Conservation (phyloP, 2,113 vertebrate species). For the Zosterops borbonicus region DNA sequence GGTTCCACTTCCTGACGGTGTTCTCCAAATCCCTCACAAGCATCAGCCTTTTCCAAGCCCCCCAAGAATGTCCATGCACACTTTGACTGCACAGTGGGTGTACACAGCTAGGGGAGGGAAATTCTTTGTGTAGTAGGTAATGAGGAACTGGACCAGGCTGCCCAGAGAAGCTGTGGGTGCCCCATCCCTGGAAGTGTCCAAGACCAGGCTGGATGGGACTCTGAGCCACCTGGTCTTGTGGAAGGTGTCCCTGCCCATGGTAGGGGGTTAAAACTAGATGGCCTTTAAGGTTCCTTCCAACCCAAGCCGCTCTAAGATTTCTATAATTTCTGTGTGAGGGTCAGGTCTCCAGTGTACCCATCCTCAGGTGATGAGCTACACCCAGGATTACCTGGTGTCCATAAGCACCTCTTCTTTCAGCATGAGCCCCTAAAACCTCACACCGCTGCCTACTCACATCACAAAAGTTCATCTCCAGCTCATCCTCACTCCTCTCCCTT, state of each 20-base stretch:
- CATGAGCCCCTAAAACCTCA: background rate
- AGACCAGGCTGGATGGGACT: background rate
- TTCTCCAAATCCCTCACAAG: background rate
- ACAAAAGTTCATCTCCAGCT: background rate
- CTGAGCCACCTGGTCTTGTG: background rate
- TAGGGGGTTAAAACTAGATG: background rate
- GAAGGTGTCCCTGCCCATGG: background rate
- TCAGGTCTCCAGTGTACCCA: background rate
- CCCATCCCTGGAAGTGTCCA: background rate
- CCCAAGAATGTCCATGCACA: rapidly evolving
- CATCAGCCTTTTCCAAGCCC: background rate
- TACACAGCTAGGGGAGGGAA: background rate
- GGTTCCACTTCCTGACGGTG: background rate
- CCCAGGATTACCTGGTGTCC: background rate
- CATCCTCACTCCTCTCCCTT: background rate
- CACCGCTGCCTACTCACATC: background rate
- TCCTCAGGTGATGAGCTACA: background rate
- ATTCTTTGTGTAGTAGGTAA: background rate
- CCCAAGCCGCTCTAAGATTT: background rate
- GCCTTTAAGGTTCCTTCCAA: background rate
- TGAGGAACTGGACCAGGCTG: background rate
- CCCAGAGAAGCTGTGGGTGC: background rate
- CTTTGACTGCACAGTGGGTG: rapidly evolving
- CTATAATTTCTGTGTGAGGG: background rate
- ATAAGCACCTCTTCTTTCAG: background rate